Evolutionary conservation across 1,140 invertebrate species (phyloP).

Genomic region (Lasaia peninsularis): DNA sequence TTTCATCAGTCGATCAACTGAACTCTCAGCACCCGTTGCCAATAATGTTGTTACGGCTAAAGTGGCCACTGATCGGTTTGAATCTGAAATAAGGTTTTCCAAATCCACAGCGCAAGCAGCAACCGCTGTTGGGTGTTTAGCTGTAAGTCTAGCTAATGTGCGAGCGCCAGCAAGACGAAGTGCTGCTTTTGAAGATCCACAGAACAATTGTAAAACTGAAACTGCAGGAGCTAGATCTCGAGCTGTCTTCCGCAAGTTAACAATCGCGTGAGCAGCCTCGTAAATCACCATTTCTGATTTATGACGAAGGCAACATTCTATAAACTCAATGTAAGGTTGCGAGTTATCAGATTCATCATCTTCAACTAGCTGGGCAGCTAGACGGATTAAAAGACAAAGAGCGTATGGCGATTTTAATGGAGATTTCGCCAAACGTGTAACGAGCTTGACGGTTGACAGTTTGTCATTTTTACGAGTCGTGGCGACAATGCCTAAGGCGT

Average conservation of each 20-base stretch:
- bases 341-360: slow-evolving; percentile 89
- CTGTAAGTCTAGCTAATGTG: slow-evolving; percentile 94
- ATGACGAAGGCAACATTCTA: slow-evolving; percentile 95
- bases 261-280: slow-evolving; percentile 96
- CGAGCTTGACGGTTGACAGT: slow-evolving; percentile 96
- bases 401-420: slow-evolving; percentile 96
- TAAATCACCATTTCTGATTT: slow-evolving; percentile 99
- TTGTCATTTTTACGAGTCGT: slow-evolving; percentile 96
- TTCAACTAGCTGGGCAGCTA: slow-evolving; percentile 95
- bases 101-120: slow-evolving; percentile 98
- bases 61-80: slow-evolving; percentile 98
- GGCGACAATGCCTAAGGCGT: slow-evolving; percentile 97
- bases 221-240: slow-evolving; percentile 95
- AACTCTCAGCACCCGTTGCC: slow-evolving; percentile 98
- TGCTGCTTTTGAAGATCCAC: slow-evolving; percentile 96
- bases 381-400: slow-evolving; percentile 94
- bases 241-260: slow-evolving; percentile 91
- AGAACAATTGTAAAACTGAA: slow-evolving; percentile 97
- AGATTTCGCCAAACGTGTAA: slow-evolving; percentile 91
- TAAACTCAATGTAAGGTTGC: slow-evolving; percentile 87
- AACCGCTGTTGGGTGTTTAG: slow-evolving; percentile 95
- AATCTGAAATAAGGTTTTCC: slow-evolving; percentile 98
- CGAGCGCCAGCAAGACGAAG: slow-evolving; percentile 97
- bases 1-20: slow-evolving; percentile 98
- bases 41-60: slow-evolving; percentile 98